phyloP scores from a whole-genome alignment of 2,797 vertebrate species.

The Podarcis lilfordi region DNA sequence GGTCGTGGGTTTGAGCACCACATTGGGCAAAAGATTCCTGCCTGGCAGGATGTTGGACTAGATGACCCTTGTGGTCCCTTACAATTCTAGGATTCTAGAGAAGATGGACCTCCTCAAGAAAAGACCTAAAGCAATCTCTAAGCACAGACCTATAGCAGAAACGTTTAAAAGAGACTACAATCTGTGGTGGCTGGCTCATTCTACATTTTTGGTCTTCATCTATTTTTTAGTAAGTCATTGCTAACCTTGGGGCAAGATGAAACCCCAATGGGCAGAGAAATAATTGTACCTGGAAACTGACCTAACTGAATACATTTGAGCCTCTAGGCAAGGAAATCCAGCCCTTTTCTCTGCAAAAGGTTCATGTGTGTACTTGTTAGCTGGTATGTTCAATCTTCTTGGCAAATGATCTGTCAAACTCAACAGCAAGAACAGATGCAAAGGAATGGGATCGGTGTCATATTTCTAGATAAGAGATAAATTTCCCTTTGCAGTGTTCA shows the following conservation, averaged over 20 bases:
- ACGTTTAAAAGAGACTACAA: background rate
- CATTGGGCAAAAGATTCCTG: too few relatives aligned
- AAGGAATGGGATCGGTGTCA: background rate
- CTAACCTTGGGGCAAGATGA: background rate
- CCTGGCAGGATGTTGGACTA: too few relatives aligned
- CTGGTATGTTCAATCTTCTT: conserved; percentile 6
- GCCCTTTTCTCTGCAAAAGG: background rate
- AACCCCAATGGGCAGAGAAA: background rate
- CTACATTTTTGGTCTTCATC: background rate
- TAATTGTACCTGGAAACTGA: background rate
- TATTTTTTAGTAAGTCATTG: background rate
- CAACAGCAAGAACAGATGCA: conserved; percentile 2
- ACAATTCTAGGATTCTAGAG: too few relatives aligned
- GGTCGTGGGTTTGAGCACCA: too few relatives aligned
- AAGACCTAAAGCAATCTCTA: background rate
- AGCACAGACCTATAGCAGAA: too few relatives aligned
- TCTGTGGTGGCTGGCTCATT: background rate
- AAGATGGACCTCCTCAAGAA: background rate
- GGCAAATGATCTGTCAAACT: conserved; percentile 26
- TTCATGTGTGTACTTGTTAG: background rate
- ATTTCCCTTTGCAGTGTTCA: conserved; percentile 14
- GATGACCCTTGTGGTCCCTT: too few relatives aligned
- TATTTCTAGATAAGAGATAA: conserved; percentile 26
- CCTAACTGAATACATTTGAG: background rate
- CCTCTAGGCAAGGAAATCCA: background rate